Percentiles rank a stretch among this genome's conserved stretches.
Conservation (phyloP, 2,113 vertebrate species). For the Okapia johnstoni region DNA sequence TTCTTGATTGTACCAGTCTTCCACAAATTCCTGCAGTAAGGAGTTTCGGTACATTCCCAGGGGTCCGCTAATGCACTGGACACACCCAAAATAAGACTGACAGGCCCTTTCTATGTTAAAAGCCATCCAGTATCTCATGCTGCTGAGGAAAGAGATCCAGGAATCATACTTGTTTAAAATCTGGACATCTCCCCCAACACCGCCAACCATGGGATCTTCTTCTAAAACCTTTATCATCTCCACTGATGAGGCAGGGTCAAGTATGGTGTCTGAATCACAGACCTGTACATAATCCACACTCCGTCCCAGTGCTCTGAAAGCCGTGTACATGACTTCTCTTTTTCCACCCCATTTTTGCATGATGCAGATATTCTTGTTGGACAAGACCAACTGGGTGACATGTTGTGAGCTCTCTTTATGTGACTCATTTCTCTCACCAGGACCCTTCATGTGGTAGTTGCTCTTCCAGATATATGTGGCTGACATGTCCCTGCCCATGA, state of each 20-base stretch:
- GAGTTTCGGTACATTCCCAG: conserved; percentile 99
- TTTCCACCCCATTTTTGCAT: conserved; percentile 99
- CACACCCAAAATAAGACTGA: conserved; percentile 98
- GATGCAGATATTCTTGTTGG: conserved; percentile 96
- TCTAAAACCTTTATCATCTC: conserved; percentile 99
- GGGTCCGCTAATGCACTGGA: conserved; percentile 98
- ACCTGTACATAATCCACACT: conserved; percentile 99
- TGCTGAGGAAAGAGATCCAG: conserved; percentile 98
- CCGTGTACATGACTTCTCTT: conserved; percentile 99
- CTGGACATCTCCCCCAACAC: conserved; percentile 98
- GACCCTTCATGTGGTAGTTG: conserved; percentile 92
- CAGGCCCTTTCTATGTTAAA: conserved; percentile 98
- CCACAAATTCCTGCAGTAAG: conserved; percentile 94
- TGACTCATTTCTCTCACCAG: conserved; percentile 90
- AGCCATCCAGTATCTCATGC: conserved; percentile 99
- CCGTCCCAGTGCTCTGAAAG: conserved; percentile 96
- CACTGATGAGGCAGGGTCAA: conserved; percentile 97
- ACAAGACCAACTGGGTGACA: conserved; percentile 89
- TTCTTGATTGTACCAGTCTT: conserved; percentile 99
- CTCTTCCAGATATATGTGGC: conserved; percentile 95
- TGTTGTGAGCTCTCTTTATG: conserved; percentile 91
- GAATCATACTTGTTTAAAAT: conserved; percentile 99
- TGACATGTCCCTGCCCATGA: conserved; percentile 94
- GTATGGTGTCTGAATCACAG: conserved; percentile 98
- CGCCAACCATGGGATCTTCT: conserved; percentile 97